Evolutionary conservation across 2,888 invertebrate genomes (phyloP), one percentile per base, ranked within the genome.

Genomic region (Ormyrus pomaceus): DNA sequence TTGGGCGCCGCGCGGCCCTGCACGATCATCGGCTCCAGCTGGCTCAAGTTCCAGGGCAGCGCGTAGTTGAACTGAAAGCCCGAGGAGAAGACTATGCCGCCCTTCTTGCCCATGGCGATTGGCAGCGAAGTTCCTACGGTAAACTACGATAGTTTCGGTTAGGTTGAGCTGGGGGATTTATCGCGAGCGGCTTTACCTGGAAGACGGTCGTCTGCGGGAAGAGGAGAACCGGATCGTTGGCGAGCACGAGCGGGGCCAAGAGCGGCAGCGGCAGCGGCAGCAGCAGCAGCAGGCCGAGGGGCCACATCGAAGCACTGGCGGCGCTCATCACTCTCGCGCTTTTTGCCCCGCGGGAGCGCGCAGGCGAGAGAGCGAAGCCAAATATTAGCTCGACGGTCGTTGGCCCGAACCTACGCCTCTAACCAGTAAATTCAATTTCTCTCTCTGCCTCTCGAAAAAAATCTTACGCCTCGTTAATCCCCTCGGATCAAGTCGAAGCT

Each of bases 61-160:
- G 69, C 84, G 84, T 87, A 90, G 84, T 90, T 90, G 84, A 90
- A 87, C 86, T 90, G 90, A 85, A 87, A 90, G 70, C 86, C 90
- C 50, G 83, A 80, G 62, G 86, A 84, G 84, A 86, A 88, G 61
- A 84, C 86, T 59, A 90, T 64, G 68, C 86, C 86, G 55, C 90
- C 90, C 58, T 83, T 86, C 83, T 88, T 87, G 83, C 81, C 86
- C 86, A 85, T 87, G 69, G 82, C 83, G 45, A 90, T 82, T 19
- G 90, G 90, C 55, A 87, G 83, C 61, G 90, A 87, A 51, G 87
- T 83, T 6, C 89, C 90, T 55, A 88, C 34, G 61, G 87, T 88
- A 72, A 89, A 85, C 90, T 90, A 84, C 53, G 73, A 7, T 10
- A 2, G 10, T 45, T 50, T 50, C 46, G 8, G 5, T 8, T 53